Evolutionary conservation across 2,888 invertebrate species (phyloP).

Genomic region (Dendrolimus houi): DNA sequence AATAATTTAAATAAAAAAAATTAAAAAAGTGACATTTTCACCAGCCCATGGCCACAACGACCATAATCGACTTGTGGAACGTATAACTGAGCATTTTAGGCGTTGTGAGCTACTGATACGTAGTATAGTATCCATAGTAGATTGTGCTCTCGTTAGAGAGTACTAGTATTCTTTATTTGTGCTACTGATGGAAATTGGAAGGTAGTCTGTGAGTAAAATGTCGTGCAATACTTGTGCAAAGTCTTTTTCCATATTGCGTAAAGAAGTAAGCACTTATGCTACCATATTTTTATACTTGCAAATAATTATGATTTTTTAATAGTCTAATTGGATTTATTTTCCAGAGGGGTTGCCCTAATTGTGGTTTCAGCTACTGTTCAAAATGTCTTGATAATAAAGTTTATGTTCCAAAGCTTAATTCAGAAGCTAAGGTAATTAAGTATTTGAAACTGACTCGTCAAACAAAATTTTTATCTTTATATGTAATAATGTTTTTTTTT

Average conservation of each 20-base stretch:
- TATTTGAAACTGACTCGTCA: constrained; percentile 15
- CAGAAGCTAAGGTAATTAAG: constrained; percentile 81
- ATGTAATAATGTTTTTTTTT: constrained; percentile 11
- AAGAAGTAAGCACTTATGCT: constrained; percentile 74
- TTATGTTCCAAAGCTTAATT: constrained; percentile 78
- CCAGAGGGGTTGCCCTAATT: constrained; percentile 88
- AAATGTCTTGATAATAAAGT: constrained; percentile 86
- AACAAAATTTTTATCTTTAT: constrained; percentile 17
- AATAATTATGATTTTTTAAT: not conserved
- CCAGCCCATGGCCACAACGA: too few species aligned
- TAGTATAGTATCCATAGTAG: too few species aligned
- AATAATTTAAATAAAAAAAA: too few species aligned
- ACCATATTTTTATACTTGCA: not conserved
- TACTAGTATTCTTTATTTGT: too few species aligned
- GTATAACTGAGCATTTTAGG: too few species aligned
- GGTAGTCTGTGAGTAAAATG: constrained; percentile 56
- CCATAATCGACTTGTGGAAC: too few species aligned
- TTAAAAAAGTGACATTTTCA: too few species aligned
- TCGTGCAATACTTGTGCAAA: constrained; percentile 84
- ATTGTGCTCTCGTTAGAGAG: too few species aligned
- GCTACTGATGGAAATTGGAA: too few species aligned
- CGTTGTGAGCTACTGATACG: too few species aligned
- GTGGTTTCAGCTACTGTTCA: constrained; percentile 89
- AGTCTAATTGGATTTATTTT: constrained; percentile 26
- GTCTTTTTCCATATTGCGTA: constrained; percentile 82